Conservation (phyloP, 2,113 vertebrate genomes). For the Coracopsis vasa region DNA sequence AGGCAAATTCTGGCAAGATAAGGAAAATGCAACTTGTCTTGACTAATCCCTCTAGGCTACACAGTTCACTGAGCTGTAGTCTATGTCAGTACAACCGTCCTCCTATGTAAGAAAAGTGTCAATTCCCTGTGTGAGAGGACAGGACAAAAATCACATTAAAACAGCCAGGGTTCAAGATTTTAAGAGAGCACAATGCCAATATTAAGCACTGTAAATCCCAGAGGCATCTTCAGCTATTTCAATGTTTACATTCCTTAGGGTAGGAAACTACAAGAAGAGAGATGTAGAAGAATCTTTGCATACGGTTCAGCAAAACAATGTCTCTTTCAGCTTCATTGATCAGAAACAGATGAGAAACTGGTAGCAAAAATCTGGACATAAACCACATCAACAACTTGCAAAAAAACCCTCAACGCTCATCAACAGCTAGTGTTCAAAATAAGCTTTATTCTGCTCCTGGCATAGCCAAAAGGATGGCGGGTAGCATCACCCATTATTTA, state of each 20-base stretch:
- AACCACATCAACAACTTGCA: neutral
- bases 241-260: neutral
- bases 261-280: neutral
- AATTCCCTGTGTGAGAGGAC: neutral
- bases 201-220: neutral
- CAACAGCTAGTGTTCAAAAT: neutral
- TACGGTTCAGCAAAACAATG: neutral
- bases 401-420: neutral
- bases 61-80: neutral
- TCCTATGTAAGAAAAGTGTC: neutral
- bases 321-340: neutral
- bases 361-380: neutral
- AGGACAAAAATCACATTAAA: neutral
- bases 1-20: neutral
- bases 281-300: neutral
- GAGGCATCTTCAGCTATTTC: neutral
- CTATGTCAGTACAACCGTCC: neutral
- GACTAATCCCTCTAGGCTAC: neutral
- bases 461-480: too few species aligned
- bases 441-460: neutral
- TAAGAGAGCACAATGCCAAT: neutral
- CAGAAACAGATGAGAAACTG: neutral
- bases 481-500: neutral
- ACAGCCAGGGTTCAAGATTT: neutral
- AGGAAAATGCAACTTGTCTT: neutral